phyloP scores from a whole-genome alignment of 2,888 invertebrate genomes.

The Tetranychus piercei region DNA sequence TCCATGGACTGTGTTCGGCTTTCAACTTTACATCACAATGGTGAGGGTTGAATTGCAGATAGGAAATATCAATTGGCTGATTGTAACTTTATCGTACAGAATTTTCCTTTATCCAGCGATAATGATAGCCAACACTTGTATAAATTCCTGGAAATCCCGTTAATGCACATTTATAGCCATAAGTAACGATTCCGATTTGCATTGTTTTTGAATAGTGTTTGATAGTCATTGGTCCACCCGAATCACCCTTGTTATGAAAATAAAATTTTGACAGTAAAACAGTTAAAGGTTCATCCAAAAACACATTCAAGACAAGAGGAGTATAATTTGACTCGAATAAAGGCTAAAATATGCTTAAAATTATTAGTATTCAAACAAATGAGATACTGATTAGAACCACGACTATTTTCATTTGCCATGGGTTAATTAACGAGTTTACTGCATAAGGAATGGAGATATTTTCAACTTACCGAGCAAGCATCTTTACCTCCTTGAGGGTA shows the following conservation, averaged over 20 bases:
- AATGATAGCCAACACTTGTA: slow-evolving; percentile 40
- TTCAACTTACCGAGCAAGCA: not conserved
- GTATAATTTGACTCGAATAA: too few species aligned
- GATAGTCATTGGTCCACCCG: slow-evolving; percentile 58
- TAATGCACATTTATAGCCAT: slow-evolving; percentile 43
- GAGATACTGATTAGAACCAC: too few species aligned
- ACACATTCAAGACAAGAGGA: too few species aligned
- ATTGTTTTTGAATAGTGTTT: slow-evolving; percentile 30
- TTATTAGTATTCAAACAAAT: too few species aligned
- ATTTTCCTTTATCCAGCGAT: not conserved
- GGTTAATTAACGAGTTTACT: not conserved
- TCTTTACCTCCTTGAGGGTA: not conserved
- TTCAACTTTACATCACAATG: not conserved
- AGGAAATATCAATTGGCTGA: not conserved
- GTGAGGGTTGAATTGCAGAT: not conserved
- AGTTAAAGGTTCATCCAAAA: too few species aligned
- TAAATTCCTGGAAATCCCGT: slow-evolving; percentile 50
- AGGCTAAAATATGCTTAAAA: too few species aligned
- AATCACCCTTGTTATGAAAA: slow-evolving; percentile 41
- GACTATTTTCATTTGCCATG: too few species aligned
- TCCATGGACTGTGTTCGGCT: too few species aligned
- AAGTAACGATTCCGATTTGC: slow-evolving; percentile 43
- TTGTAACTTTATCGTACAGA: not conserved
- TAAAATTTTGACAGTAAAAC: not conserved
- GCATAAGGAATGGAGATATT: not conserved